A percentile compares a stretch with the other conserved stretches of the same genome.
Conservation (phyloP, 2,113 vertebrate species). For the Anolis carolinensis region DNA sequence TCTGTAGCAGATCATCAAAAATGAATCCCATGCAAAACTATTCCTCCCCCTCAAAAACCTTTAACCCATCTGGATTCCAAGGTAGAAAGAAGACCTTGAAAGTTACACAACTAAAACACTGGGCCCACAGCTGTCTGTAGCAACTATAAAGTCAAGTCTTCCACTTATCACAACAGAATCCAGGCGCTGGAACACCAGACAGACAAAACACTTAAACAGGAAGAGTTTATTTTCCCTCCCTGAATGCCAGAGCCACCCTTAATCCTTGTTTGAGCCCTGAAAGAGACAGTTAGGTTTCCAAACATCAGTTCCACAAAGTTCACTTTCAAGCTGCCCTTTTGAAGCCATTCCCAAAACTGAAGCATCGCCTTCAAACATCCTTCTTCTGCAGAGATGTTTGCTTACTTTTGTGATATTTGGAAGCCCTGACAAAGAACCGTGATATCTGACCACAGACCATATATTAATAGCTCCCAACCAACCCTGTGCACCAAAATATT, state of each 20-base stretch:
- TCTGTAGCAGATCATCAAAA: background rate
- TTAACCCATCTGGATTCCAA: background rate
- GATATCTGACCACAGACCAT: background rate
- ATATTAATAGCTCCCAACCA: background rate
- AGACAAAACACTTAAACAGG: slow-evolving; percentile 10
- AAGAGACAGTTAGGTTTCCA: background rate
- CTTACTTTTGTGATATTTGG: background rate
- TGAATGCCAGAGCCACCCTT: slow-evolving; percentile 12
- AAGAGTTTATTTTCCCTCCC: background rate
- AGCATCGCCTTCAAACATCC: background rate
- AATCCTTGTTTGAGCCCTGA: slow-evolving; percentile 19
- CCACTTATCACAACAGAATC: background rate
- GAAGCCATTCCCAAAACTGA: background rate
- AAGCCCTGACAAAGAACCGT: slow-evolving; percentile 5
- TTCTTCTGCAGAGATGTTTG: background rate
- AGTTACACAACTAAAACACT: background rate
- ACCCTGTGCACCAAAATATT: background rate
- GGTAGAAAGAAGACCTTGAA: background rate
- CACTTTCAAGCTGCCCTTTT: background rate
- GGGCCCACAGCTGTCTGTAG: background rate
- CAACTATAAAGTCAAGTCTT: background rate
- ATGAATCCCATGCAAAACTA: background rate
- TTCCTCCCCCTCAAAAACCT: no score
- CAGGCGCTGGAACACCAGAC: background rate
- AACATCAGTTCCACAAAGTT: background rate